Evolutionary conservation across 2,113 vertebrate genomes (phyloP).

Genomic region (Anolis carolinensis): DNA sequence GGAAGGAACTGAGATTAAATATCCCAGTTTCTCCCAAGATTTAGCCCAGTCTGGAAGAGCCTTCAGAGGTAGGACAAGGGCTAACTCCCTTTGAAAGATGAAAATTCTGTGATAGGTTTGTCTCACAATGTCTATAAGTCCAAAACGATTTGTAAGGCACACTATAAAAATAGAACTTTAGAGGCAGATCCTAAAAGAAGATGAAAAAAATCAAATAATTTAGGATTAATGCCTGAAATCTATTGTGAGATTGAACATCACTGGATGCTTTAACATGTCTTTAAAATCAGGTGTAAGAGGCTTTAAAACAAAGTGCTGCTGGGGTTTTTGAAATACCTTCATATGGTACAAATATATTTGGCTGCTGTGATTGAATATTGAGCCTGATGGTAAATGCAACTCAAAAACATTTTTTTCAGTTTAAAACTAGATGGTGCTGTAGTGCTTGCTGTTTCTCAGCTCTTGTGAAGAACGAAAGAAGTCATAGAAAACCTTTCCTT

Average conservation of each 20-base stretch:
- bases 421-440: slow-evolving; percentile 29
- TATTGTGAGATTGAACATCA: background rate
- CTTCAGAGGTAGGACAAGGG: too few relatives aligned
- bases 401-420: background rate
- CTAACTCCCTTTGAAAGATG: too few relatives aligned
- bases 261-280: background rate
- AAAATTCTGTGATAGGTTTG: too few relatives aligned
- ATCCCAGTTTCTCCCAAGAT: too few relatives aligned
- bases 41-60: too few relatives aligned
- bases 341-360: too few relatives aligned
- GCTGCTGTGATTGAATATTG: slow-evolving; percentile 7
- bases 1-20: too few relatives aligned
- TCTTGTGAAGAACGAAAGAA: background rate
- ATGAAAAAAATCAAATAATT: background rate
- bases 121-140: too few relatives aligned
- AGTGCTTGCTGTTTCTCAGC: background rate
- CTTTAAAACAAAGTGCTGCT: background rate
- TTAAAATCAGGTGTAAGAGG: background rate
- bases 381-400: background rate
- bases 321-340: background rate
- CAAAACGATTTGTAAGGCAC: too few relatives aligned
- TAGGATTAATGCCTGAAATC: background rate
- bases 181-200: background rate
- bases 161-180: too few relatives aligned
- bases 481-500: background rate